Conservation (phyloP, 2,888 invertebrate genomes). For the Lasioglossum morio region DNA sequence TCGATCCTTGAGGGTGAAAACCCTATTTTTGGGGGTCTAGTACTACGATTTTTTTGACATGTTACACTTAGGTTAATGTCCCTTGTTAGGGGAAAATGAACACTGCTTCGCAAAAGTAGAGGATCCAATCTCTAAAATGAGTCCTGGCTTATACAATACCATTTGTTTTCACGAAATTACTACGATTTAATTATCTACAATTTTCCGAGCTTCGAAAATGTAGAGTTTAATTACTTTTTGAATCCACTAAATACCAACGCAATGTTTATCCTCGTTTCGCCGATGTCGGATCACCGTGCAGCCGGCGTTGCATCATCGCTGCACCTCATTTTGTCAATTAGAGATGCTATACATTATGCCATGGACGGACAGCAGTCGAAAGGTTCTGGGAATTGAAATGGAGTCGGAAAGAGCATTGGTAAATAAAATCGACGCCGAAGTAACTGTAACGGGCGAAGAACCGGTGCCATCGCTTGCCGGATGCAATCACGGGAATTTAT, state of each 20-base stretch:
- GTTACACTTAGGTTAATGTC: no score
- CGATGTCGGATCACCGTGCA: neutral
- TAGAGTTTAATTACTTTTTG: neutral
- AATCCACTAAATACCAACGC: neutral
- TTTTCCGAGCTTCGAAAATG: no score
- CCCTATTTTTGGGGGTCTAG: no score
- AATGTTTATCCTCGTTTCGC: neutral
- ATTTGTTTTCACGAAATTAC: no score
- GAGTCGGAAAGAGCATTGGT: slow-evolving; percentile 70
- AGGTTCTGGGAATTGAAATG: slow-evolving; percentile 63
- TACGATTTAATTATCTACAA: no score
- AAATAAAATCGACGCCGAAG: slow-evolving; percentile 68
- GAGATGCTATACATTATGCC: slow-evolving; percentile 41
- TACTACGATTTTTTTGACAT: no score
- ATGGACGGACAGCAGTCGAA: slow-evolving; percentile 30
- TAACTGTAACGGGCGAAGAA: slow-evolving; percentile 32
- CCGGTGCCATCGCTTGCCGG: slow-evolving; percentile 42
- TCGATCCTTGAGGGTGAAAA: no score
- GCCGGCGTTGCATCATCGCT: neutral
- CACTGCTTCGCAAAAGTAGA: no score
- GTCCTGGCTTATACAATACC: no score
- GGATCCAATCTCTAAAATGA: no score
- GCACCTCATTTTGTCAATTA: slow-evolving; percentile 42
- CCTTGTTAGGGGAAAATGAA: no score
- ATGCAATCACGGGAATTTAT: slow-evolving; percentile 77